A percentile compares a stretch with the other conserved stretches of the same genome.
Conservation (phyloP, 2,113 vertebrate species). For the Salvelinus fontinalis region DNA sequence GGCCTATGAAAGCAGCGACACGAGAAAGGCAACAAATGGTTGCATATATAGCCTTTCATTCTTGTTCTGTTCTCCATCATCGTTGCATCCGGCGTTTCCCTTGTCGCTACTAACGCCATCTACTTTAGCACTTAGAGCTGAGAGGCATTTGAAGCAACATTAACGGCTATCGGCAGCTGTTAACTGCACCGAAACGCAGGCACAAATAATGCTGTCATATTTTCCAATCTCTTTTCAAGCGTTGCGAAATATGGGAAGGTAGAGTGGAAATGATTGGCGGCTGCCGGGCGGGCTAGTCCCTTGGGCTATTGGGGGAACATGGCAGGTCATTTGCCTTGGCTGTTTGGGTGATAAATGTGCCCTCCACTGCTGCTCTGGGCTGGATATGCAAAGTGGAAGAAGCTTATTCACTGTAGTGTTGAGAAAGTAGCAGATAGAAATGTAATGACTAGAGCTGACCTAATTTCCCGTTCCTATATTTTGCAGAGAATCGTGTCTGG, state of each 20-base stretch:
- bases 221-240: slow-evolving; percentile 39
- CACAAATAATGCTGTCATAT: slow-evolving; percentile 37
- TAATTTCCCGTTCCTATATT: neutral
- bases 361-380: slow-evolving; percentile 10
- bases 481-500: neutral
- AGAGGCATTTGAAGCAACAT: slow-evolving; percentile 1
- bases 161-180: slow-evolving; percentile 34
- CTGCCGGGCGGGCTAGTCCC: slow-evolving; percentile 15
- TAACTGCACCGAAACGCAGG: slow-evolving; percentile 17
- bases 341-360: slow-evolving; percentile 46
- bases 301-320: slow-evolving; percentile 37
- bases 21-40: no score
- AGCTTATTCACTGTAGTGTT: neutral
- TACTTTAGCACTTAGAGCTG: slow-evolving; percentile 22
- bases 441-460: neutral
- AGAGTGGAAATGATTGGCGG: slow-evolving; percentile 50
- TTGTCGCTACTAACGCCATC: slow-evolving; percentile 1
- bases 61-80: no score
- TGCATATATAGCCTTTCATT: no score
- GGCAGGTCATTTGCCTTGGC: slow-evolving; percentile 56
- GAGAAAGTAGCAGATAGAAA: neutral
- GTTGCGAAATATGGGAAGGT: slow-evolving; percentile 42
- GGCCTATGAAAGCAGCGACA: no score
- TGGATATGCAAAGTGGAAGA: slow-evolving; percentile 21
- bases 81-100: no score